A percentile compares a stretch with the other conserved stretches of the same genome.
Conservation (phyloP, 1,140 invertebrate genomes). For the Battus philenor region DNA sequence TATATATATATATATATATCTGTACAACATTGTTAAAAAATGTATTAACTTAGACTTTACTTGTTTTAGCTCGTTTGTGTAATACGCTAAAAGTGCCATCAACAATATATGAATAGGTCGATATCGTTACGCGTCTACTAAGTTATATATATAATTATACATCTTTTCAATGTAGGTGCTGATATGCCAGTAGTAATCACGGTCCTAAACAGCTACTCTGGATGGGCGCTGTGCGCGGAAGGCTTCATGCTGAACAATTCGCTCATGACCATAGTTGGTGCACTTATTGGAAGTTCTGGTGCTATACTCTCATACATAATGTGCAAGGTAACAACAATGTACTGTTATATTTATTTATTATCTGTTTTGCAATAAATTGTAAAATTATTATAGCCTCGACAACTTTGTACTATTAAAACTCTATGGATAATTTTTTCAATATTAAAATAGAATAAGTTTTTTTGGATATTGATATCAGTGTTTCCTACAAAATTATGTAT, state of each 20-base stretch:
- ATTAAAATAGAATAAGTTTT: too few species aligned
- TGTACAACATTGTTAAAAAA: too few species aligned
- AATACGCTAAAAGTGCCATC: too few species aligned
- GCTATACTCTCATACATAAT: slow-evolving; percentile 96
- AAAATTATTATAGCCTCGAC: neutral
- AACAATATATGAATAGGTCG: too few species aligned
- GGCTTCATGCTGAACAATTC: slow-evolving; percentile 97
- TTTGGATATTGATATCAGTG: too few species aligned
- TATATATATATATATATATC: too few species aligned
- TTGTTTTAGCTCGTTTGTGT: too few species aligned
- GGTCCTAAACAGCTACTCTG: slow-evolving; percentile 89
- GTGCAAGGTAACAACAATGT: slow-evolving; percentile 83
- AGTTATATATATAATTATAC: too few species aligned
- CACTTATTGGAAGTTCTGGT: slow-evolving; percentile 93
- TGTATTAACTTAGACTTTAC: too few species aligned
- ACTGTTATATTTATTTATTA: neutral
- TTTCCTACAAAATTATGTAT: neutral
- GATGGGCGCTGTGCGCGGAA: slow-evolving; percentile 92
- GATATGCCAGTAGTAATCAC: slow-evolving; percentile 97
- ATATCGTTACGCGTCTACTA: too few species aligned
- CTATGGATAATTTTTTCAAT: neutral
- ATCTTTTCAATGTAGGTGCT: slow-evolving; percentile 76
- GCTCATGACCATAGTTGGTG: slow-evolving; percentile 93
- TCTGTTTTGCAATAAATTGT: neutral
- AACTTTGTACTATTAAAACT: neutral